Conservation (phyloP, 2,888 invertebrate genomes). For the Tetranychus truncatus region DNA sequence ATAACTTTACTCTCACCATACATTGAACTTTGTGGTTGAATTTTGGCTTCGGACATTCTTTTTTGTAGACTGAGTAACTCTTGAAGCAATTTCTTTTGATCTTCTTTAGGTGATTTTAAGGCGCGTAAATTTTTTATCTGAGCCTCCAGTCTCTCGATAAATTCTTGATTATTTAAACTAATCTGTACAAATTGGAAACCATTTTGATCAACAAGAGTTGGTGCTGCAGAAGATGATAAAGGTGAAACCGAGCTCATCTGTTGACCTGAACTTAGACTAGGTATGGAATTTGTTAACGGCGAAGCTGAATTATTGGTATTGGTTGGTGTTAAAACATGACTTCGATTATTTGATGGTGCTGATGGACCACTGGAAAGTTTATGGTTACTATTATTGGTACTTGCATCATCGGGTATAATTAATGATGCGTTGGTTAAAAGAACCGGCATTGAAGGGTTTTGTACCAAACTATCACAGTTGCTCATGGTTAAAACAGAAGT, state of each 20-base stretch:
- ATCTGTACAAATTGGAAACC: slow-evolving; percentile 21
- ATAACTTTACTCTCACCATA: slow-evolving; percentile 14
- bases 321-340: background rate
- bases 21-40: slow-evolving; percentile 9
- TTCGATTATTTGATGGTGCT: background rate
- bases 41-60: slow-evolving; percentile 37
- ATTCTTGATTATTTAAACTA: slow-evolving; percentile 30
- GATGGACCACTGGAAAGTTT: background rate
- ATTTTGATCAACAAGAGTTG: slow-evolving; percentile 16
- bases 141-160: slow-evolving; percentile 44
- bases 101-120: slow-evolving; percentile 38
- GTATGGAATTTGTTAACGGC: background rate
- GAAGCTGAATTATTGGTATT: background rate
- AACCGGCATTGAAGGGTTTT: background rate
- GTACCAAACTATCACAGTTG: slow-evolving; percentile 10
- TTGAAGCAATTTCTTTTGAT: slow-evolving; percentile 41
- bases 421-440: slow-evolving; percentile 1
- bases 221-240: no score
- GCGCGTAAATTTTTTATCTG: slow-evolving; percentile 48
- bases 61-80: slow-evolving; percentile 49
- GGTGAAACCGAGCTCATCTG: no score
- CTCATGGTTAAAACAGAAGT: slow-evolving; percentile 3
- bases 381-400: background rate
- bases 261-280: no score
- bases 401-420: background rate